These are phyloP conservation scores for Cordilura impudica DNA, from an alignment of 2,888 invertebrate species.

Conservation along the genomic window DNA sequence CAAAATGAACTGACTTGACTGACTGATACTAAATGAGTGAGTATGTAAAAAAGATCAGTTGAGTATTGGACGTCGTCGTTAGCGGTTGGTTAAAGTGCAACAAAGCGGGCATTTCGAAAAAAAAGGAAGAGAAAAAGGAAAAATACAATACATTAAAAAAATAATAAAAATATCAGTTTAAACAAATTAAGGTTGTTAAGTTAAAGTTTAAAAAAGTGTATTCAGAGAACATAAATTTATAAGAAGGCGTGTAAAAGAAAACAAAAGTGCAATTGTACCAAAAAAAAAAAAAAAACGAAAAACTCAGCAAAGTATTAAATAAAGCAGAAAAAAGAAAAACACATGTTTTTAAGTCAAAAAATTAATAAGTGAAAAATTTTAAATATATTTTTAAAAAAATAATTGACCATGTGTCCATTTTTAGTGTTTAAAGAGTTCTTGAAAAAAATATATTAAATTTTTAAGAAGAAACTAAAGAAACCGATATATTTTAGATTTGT, in stretches of 20 bases:
- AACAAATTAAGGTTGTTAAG: conserved; percentile 12
- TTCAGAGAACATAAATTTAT: conserved; percentile 18
- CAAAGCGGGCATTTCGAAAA: conserved; percentile 54
- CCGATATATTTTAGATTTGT: conserved; percentile 51
- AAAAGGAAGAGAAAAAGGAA: conserved; percentile 33
- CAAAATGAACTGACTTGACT: background rate
- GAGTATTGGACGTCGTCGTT: conserved; percentile 75
- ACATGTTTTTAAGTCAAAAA: conserved; percentile 45
- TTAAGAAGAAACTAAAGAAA: conserved; percentile 20
- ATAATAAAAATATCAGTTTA: conserved; percentile 5
- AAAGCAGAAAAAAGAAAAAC: conserved; percentile 22
- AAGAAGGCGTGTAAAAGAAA: background rate
- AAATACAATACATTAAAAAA: conserved; percentile 14
- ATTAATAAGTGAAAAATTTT: background rate
- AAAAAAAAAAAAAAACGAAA: conserved; percentile 17
- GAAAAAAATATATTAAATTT: conserved; percentile 31
- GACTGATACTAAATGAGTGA: conserved; percentile 34
- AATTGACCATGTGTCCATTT: background rate
- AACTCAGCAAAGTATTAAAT: conserved; percentile 54
- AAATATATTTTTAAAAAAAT: background rate
- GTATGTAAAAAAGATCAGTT: conserved; percentile 67
- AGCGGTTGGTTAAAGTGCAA: conserved; percentile 67
- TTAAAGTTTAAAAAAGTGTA: conserved; percentile 29
- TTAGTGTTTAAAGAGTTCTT: conserved; percentile 28
- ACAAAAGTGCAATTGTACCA: conserved; percentile 39